Evolutionary conservation across 2,797 vertebrate species (phyloP), one percentile per base, ranked within the genome.

Genomic region (Liparis tanakae): DNA sequence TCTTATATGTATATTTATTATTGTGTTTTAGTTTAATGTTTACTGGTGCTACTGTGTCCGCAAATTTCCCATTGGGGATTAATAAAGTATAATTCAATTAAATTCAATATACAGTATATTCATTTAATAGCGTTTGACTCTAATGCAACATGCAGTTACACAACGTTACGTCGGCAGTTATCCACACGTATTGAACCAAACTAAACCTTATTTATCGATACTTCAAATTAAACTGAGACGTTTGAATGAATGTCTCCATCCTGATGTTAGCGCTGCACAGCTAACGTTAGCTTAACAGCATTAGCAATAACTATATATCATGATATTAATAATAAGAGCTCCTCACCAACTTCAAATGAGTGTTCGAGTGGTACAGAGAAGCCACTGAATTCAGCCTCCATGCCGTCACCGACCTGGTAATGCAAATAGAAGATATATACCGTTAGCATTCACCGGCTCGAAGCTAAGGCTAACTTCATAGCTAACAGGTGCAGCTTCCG

Each of bases 281-380:
- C 30, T 20, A 46, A 20, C n/a, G 4, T 51, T 34, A 80, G 81
- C 76, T 37, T 20, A 14, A 9, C 30, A 22, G 15, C 50, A 39
- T 56, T 20, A 65, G 4, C 58, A 60, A 63, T 6, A 20, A 34
- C 4, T 51, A n/a, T 1, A 13, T 1, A 33, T 2, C 10, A 25
- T 33, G 9, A 60, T 6, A 8, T 0, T 18, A 14, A 14, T 0
- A 1, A 10, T 30, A 44, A 61, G 14, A 55, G 0, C 3, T 50
- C 73, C 95, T 96, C 64, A 97, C 96, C 96, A 1, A 94, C 86
- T 93, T 98, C 96, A 89, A 97, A 97, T 0, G 97, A 98, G 82
- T 98, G 97, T 67, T 98, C 96, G 39, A 98, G 87, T 13, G 95
- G 93, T 22, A 97, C 84, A 0, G 95, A 92, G 6, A 96, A 88